A percentile compares a stretch with the other conserved stretches of the same genome.
phyloP scores from a whole-genome alignment of 2,888 invertebrate species.

The Agriopis leucophaearia region DNA sequence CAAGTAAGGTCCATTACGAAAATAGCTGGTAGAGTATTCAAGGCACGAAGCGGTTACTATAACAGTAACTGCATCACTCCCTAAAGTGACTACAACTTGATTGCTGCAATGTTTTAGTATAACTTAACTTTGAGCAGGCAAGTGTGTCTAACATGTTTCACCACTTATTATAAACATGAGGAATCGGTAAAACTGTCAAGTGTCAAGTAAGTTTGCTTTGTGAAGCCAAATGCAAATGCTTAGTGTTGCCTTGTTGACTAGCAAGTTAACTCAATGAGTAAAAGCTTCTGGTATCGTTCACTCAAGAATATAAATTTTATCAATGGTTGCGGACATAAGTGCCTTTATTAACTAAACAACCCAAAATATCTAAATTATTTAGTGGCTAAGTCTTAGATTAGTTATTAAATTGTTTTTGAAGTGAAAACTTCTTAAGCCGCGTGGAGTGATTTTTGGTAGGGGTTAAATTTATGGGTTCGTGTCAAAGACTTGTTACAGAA shows the following conservation, averaged over 20 bases:
- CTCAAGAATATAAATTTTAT: no score
- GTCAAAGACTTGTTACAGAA: no score
- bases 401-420: no score
- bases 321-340: no score
- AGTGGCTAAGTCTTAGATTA: no score
- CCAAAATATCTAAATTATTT: no score
- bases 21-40: constrained; percentile 37
- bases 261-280: no score
- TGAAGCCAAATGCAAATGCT: neutral
- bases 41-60: constrained; percentile 40
- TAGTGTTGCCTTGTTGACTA: neutral
- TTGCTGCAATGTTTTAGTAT: constrained; percentile 3
- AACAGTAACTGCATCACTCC: constrained; percentile 37
- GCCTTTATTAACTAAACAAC: no score
- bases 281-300: no score
- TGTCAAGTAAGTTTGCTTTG: neutral
- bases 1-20: constrained; percentile 47
- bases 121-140: neutral
- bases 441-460: no score
- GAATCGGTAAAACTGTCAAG: neutral
- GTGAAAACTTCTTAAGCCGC: no score
- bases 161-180: neutral
- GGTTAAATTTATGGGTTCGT: no score
- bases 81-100: constrained; percentile 20
- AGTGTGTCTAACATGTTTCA: neutral